Evolutionary conservation across 2,113 vertebrate species (phyloP), one percentile per base, ranked within the genome.

Genomic region (Grantiella picta): DNA sequence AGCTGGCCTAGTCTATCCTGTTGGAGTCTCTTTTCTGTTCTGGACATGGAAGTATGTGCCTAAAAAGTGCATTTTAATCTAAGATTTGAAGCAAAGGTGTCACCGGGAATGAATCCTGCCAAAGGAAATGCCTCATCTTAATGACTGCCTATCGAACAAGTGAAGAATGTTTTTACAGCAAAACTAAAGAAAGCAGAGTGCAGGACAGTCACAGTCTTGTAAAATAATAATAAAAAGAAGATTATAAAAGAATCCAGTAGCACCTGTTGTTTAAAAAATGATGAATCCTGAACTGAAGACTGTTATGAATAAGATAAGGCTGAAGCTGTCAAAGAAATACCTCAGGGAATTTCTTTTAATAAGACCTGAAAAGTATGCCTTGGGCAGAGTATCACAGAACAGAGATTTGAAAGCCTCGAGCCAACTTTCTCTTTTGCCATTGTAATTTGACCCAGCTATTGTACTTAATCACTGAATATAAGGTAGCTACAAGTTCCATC

Each of bases 291-390:
- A 95, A 91, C 63, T 65, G 31, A 89, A 89, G 52, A 49, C 40
- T 89, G 61, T 49, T 8, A 2, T 72, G 88, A 93, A 88, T 90
- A 90, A 81, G 84, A 77, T 82, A 95, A 92, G 60, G 44, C 81
- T 83, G n/a, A 60, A 95, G 28, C 20, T 69, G 21, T 86, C 71
- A 68, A 63, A 80, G 65, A 72, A 90, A 92, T 84, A 71, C 72
- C 90, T 82, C 9, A 82, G 73, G 88, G 77, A 53, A 84, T 94
- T 93, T 88, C 60, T 95, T 96, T 90, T 88, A 86, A 81, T 94
- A 93, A 86, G 61, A 79, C 60, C 82, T 90, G 72, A 86, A 82
- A 92, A 86, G 53, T 75, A 71, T 88, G 88, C 90, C 64, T 60
- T 90, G 82, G 49, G 93, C 80, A 49, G 65, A 84, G 82, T 72